Evolutionary conservation across 2,113 vertebrate genomes (phyloP).

Genomic region (Blennius ocellaris): DNA sequence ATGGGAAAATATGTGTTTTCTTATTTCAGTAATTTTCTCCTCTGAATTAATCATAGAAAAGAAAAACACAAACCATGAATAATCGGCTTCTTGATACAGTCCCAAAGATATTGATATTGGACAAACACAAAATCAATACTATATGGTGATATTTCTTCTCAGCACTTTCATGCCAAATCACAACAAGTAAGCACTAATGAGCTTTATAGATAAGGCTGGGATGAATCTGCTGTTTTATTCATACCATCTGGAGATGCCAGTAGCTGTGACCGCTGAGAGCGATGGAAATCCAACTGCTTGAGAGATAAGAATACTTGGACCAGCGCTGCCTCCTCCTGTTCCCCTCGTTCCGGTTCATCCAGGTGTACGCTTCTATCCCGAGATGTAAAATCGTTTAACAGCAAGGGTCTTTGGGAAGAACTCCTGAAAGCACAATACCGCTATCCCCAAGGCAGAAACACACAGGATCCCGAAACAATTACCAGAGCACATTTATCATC

Average conservation of each 20-base stretch:
- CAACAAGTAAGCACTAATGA: constrained; percentile 20
- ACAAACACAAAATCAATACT: background rate
- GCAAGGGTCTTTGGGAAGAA: constrained; percentile 15
- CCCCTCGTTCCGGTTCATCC: constrained; percentile 27
- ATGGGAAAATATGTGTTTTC: no score
- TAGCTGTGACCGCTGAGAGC: constrained; percentile 22
- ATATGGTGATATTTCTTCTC: background rate
- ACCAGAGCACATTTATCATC: background rate
- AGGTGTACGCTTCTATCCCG: constrained; percentile 28
- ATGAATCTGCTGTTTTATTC: constrained; percentile 37
- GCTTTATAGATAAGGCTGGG: constrained; percentile 20
- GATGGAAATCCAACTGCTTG: constrained; percentile 24
- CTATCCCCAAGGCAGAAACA: constrained; percentile 1
- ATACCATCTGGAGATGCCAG: constrained; percentile 29
- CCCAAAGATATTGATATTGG: no score
- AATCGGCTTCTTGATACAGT: background rate
- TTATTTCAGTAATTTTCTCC: no score
- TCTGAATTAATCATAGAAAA: no score
- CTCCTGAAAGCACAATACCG: constrained; percentile 4
- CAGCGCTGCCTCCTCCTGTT: constrained; percentile 19
- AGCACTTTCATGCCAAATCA: constrained; percentile 1
- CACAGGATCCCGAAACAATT: constrained; percentile 10
- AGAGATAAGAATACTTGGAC: constrained; percentile 25
- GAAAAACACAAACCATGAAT: no score
- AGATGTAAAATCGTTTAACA: constrained; percentile 35